Evolutionary conservation across 2,113 vertebrate species (phyloP).

Genomic region (Spea multiplicata): DNA sequence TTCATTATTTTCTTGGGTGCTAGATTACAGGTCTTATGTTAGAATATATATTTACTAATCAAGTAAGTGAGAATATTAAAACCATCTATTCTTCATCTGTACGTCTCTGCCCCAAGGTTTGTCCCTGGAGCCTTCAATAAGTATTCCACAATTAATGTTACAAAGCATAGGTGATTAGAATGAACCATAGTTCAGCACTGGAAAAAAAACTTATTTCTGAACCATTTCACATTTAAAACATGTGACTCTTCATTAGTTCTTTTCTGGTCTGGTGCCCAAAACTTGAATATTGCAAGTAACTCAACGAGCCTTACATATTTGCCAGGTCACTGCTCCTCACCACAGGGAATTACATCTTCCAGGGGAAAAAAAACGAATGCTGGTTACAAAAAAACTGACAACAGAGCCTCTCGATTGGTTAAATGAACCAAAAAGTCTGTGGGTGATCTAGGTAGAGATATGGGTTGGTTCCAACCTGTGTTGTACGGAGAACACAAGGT

Average conservation of each 20-base stretch:
- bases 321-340: conserved; percentile 28
- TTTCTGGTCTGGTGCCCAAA: conserved; percentile 26
- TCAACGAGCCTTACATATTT: not conserved
- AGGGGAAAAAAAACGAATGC: not conserved
- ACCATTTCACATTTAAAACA: conserved; percentile 35
- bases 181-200: not conserved
- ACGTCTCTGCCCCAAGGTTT: not conserved
- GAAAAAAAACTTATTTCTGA: not conserved
- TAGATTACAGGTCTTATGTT: no score
- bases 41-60: no score
- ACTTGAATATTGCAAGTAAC: not conserved
- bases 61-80: no score
- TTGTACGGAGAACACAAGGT: not conserved
- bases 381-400: not conserved
- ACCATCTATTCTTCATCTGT: not conserved
- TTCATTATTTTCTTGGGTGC: no score
- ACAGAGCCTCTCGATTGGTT: not conserved
- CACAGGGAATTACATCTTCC: not conserved
- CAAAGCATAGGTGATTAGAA: conserved; percentile 6
- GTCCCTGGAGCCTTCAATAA: not conserved
- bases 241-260: conserved; percentile 12
- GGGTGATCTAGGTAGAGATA: not conserved
- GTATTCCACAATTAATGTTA: not conserved
- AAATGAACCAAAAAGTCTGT: not conserved
- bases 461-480: not conserved